Conservation (phyloP, 2,797 vertebrate genomes). For the Morelia viridis region DNA sequence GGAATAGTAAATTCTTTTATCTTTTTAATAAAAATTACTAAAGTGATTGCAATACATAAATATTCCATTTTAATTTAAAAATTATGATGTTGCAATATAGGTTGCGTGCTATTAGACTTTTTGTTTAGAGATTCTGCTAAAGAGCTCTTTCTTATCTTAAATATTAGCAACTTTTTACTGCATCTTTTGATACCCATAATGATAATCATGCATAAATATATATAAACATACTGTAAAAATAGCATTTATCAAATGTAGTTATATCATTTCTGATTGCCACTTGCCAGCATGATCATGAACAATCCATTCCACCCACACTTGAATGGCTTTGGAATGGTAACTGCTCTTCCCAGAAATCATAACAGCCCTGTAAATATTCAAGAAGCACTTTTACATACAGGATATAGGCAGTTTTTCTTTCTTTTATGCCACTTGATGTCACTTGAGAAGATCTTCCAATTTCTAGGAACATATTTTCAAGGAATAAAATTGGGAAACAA, state of each 20-base stretch:
- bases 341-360: background rate
- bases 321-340: background rate
- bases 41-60: constrained; percentile 44
- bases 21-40: constrained; percentile 65
- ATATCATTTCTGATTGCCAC: background rate
- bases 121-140: background rate
- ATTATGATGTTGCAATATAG: constrained; percentile 30
- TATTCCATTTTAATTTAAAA: constrained; percentile 44
- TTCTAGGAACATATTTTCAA: background rate
- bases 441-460: background rate
- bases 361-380: background rate
- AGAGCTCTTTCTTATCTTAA: background rate
- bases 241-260: background rate
- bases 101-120: background rate
- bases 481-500: background rate
- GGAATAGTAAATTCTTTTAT: constrained; percentile 64
- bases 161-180: background rate
- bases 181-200: background rate
- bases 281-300: background rate
- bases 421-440: background rate
- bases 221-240: background rate
- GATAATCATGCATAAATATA: background rate
- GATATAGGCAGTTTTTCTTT: background rate
- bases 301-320: background rate
- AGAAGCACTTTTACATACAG: background rate